phyloP scores from a whole-genome alignment of 35 echinoderm and acorn worm genomes.

The Ophioderma brevispina region DNA sequence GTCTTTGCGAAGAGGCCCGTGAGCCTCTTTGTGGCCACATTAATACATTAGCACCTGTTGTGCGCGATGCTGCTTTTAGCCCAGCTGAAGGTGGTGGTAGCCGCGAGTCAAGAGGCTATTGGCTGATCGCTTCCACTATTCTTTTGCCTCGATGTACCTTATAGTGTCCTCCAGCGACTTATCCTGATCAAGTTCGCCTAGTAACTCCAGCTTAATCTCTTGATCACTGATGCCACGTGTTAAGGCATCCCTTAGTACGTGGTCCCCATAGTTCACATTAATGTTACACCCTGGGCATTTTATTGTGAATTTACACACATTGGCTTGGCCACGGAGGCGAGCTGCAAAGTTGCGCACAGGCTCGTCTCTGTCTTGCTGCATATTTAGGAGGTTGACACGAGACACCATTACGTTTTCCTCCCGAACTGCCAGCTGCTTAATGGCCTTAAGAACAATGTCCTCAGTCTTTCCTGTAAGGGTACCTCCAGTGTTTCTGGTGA shows the following conservation, averaged over 20 bases:
- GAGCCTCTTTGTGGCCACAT: constrained; percentile 35
- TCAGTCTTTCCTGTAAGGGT: no score
- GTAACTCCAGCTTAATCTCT: constrained; percentile 30
- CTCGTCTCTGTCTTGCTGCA: no score
- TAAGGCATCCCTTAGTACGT: constrained; percentile 22
- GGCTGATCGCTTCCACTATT: constrained; percentile 27
- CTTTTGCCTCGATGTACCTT: constrained; percentile 46
- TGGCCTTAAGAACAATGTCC: no score
- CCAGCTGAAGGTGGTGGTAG: neutral
- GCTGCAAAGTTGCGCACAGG: no score
- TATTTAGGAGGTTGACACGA: no score
- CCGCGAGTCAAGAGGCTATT: neutral
- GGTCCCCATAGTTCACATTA: constrained; percentile 24
- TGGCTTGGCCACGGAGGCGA: constrained; percentile 19
- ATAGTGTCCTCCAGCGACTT: constrained; percentile 36
- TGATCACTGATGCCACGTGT: constrained; percentile 46
- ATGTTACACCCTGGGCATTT: constrained; percentile 9
- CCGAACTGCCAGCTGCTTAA: no score
- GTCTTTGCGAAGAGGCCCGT: neutral
- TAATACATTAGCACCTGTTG: neutral
- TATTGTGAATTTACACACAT: constrained; percentile 7
- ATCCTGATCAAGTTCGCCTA: constrained; percentile 23
- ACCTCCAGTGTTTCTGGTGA: no score
- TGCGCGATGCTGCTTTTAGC: constrained; percentile 18
- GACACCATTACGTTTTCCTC: no score